Conservation (phyloP, 1,140 invertebrate genomes). For the Calliopsis andreniformis region DNA sequence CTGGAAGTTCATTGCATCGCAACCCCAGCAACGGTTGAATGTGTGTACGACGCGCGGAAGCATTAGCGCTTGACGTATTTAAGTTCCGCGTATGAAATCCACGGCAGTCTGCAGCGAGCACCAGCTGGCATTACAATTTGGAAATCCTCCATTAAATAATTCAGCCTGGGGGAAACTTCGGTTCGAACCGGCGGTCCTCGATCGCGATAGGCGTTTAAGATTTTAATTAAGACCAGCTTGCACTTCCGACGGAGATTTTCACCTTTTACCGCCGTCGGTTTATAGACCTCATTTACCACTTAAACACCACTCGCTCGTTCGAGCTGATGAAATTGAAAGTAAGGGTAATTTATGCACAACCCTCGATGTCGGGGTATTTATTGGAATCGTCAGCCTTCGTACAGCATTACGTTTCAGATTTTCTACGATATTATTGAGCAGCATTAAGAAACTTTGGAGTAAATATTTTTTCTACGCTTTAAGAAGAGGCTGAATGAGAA, state of each 20-base stretch:
- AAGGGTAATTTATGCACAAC: background rate
- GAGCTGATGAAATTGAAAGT: background rate
- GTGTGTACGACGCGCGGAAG: constrained; percentile 44
- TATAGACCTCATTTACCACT: constrained; percentile 4
- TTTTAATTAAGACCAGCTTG: constrained; percentile 62
- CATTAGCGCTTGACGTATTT: constrained; percentile 53
- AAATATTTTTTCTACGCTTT: background rate
- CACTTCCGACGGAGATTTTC: constrained; percentile 23
- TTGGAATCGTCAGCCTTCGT: background rate
- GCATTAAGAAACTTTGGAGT: too few species aligned
- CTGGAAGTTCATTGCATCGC: constrained; percentile 24
- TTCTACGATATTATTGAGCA: too few species aligned
- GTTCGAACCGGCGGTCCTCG: constrained; percentile 3
- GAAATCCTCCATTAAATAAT: constrained; percentile 67
- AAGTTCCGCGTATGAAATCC: constrained; percentile 61
- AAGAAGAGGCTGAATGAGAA: background rate
- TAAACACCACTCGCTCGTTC: background rate
- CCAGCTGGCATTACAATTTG: constrained; percentile 69
- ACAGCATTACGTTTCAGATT: background rate
- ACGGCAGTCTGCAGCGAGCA: constrained; percentile 16
- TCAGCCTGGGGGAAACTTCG: constrained; percentile 47
- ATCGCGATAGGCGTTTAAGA: constrained; percentile 47
- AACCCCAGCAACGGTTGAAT: background rate
- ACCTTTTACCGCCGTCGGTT: constrained; percentile 18
- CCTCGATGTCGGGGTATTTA: background rate